Base-by-base conservation (phyloP, 2,113 vertebrate genomes). In the Perca flavescens region DNA sequence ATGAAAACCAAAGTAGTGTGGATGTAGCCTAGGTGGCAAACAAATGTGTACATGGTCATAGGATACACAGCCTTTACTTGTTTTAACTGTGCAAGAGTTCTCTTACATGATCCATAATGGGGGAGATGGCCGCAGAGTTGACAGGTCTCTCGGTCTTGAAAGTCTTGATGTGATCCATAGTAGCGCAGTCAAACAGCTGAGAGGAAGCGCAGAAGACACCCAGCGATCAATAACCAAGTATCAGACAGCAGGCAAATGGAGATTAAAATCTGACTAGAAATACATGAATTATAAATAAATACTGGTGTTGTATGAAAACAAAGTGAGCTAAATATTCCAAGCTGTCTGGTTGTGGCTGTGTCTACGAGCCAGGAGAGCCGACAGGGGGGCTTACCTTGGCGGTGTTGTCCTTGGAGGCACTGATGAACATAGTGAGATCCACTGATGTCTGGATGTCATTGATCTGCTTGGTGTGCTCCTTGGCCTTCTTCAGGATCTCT, bases 401-500 rank as follows among this genome's bases (percentile, higher is more conserved):
- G 0, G 95, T 95, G 94, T 97, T 98, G 86, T 99, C 98, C 89
- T 99, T 99, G 76, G 98, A 99, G 43, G 98, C 98, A 0, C 94
- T 98, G 96, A 99, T 96, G 91, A 99, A 95, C 96, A 97, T 99
- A 7, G 97, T 99, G 92, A 98, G 97, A 84, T 99, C 97, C 79
- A 97, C 92, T 4, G 98, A 99, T 1, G 96, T 88, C 96, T 99
- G 98, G 77, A 99, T 97, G 92, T 99, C 98, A 0, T 99, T 99
- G 94, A 99, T 98, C 65, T 99, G 98, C 89, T 97, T 97, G 53
- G 95, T 97, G 95, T 99, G 98, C 65, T 99, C 98, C 90, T 99
- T 99, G 36, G 94, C 92, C 3, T 89, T 98, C 22, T 96, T 96
- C 67, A 98, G 87, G 49, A 98, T 84, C 73, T 99, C 98, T 46